Conservation (phyloP, 1,140 invertebrate species). For the Drosophila santomea region DNA sequence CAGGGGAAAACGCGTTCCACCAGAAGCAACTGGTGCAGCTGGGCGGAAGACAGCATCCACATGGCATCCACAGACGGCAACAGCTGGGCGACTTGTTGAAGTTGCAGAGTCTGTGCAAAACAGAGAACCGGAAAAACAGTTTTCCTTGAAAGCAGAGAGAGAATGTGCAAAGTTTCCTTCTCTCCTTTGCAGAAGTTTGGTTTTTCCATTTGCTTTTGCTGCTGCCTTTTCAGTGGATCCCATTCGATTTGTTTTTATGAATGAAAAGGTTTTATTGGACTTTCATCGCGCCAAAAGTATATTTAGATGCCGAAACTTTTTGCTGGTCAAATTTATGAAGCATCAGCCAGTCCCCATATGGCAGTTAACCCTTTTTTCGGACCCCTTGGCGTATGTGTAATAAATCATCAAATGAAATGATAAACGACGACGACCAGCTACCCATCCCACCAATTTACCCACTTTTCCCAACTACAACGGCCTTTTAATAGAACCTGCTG, state of each 20-base stretch:
- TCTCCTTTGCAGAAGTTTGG: conserved; percentile 33
- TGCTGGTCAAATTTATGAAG: conserved; percentile 31
- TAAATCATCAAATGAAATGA: conserved; percentile 74
- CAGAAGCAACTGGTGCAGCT: conserved; percentile 70
- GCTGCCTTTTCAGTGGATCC: conserved; percentile 42
- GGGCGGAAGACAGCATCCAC: conserved; percentile 39
- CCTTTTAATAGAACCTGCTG: conserved; percentile 59
- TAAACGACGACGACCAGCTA: conserved; percentile 43
- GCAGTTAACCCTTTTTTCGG: conserved; percentile 53
- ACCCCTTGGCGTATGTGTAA: conserved; percentile 50
- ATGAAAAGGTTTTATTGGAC: conserved; percentile 45
- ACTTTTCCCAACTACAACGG: conserved; percentile 14
- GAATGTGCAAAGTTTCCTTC: neutral
- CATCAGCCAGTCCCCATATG: conserved; percentile 28
- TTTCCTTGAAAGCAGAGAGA: neutral
- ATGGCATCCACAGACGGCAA: conserved; percentile 54
- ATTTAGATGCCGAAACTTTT: conserved; percentile 23
- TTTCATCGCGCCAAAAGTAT: conserved; percentile 33
- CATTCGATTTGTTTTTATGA: conserved; percentile 58
- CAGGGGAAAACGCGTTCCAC: conserved; percentile 25
- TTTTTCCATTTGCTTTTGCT: conserved; percentile 42
- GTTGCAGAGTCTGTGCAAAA: conserved; percentile 43
- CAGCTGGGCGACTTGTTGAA: conserved; percentile 72
- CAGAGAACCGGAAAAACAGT: conserved; percentile 3
- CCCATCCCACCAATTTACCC: neutral